A percentile compares a stretch with the other conserved stretches of the same genome.
Evolutionary conservation across 2,797 vertebrate species (phyloP).

Genomic region (Lophius americanus): DNA sequence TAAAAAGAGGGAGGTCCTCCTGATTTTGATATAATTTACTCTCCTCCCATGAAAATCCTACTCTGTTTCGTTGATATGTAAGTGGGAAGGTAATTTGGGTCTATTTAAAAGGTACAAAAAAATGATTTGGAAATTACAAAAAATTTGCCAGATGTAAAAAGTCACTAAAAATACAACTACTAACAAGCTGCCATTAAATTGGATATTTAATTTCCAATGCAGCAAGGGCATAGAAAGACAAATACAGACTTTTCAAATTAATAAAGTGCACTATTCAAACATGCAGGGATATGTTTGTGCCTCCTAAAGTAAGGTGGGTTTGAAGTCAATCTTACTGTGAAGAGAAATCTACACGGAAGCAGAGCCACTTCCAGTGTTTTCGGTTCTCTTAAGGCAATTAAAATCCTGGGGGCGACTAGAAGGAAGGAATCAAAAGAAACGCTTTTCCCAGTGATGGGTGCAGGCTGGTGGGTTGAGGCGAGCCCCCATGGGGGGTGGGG

Average conservation of each 20-base stretch:
- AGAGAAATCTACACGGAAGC: not conserved
- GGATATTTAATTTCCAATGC: not conserved
- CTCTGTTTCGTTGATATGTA: too few species aligned
- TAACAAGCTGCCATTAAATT: not conserved
- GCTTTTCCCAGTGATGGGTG: slow-evolving; percentile 64
- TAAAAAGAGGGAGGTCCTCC: too few species aligned
- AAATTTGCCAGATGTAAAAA: too few species aligned
- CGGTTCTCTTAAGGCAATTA: slow-evolving; percentile 82
- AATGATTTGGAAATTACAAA: too few species aligned
- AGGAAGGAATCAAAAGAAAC: slow-evolving; percentile 71
- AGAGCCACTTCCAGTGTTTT: slow-evolving; percentile 40
- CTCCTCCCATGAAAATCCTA: too few species aligned
- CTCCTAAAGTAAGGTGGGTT: not conserved
- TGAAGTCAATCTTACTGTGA: slow-evolving; percentile 1
- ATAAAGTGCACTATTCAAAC: not conserved
- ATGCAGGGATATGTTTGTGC: not conserved
- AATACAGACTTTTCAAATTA: not conserved
- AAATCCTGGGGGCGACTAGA: slow-evolving; percentile 80
- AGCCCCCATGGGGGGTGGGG: slow-evolving; percentile 15
- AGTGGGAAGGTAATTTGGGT: too few species aligned
- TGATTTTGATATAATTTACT: too few species aligned
- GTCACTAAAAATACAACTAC: not conserved
- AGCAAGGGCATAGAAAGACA: not conserved
- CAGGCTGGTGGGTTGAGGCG: slow-evolving; percentile 7
- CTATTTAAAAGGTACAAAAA: too few species aligned